Conservation (phyloP, 2,797 vertebrate genomes). For the Acropternis orthonyx region DNA sequence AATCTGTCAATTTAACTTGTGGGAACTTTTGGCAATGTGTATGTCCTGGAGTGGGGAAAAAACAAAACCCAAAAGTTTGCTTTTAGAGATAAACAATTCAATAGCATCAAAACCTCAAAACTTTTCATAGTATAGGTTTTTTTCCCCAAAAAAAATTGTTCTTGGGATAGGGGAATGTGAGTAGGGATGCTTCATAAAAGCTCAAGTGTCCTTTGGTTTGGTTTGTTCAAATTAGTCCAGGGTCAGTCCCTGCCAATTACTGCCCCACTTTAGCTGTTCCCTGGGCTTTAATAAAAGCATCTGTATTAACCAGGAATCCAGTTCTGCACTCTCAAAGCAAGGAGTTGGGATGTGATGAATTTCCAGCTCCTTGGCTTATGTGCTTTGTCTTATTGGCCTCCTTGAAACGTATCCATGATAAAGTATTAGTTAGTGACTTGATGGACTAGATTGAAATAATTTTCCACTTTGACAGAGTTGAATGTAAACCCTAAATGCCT, state of each 20-base stretch:
- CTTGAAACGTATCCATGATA: background rate
- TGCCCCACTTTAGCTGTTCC: constrained; percentile 48
- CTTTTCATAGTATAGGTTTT: background rate
- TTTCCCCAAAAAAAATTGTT: background rate
- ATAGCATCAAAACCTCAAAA: background rate
- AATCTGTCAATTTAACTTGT: constrained; percentile 25
- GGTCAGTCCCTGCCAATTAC: constrained; percentile 35
- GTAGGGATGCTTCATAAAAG: background rate
- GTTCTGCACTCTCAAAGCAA: background rate
- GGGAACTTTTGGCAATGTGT: constrained; percentile 23
- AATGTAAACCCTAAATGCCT: background rate
- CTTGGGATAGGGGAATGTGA: background rate
- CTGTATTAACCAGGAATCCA: background rate
- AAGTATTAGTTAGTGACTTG: background rate
- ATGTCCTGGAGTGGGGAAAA: background rate
- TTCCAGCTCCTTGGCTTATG: background rate
- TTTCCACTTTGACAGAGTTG: background rate
- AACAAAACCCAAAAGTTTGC: background rate
- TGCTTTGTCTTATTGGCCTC: background rate
- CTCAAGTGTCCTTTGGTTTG: background rate
- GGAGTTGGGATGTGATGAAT: background rate
- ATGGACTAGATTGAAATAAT: background rate
- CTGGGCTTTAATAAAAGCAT: constrained; percentile 33
- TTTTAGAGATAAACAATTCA: background rate
- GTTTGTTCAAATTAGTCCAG: constrained; percentile 19